Percentiles rank a stretch among this genome's conserved stretches.
These are phyloP conservation scores for Ciconia boyciana DNA, from an alignment of 2,113 vertebrate genomes.

Conservation along the genomic window DNA sequence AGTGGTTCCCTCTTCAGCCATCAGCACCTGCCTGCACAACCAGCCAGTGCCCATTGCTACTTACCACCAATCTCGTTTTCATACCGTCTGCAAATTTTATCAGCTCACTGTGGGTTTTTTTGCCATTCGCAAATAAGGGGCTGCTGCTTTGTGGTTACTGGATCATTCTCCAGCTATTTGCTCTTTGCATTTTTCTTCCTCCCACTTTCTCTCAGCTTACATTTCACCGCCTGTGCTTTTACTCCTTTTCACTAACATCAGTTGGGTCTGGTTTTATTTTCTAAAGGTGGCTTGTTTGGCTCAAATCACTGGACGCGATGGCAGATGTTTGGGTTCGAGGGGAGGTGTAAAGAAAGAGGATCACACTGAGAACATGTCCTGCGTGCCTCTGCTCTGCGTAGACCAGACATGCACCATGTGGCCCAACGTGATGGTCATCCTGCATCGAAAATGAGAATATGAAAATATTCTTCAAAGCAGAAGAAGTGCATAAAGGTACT, in stretches of 20 bases:
- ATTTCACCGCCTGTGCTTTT: neutral
- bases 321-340: neutral
- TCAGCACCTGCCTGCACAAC: neutral
- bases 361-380: neutral
- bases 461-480: neutral
- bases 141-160: neutral
- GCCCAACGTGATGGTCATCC: accelerated
- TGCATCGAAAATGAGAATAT: neutral
- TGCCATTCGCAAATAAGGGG: neutral
- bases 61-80: neutral
- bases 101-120: neutral
- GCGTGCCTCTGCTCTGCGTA: neutral
- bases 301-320: neutral
- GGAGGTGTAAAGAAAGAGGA: neutral
- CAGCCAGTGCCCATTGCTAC: neutral
- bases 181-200: slow-evolving; percentile 16
- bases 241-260: neutral
- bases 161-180: slow-evolving; percentile 11
- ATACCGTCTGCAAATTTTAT: neutral
- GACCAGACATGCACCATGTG: neutral
- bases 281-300: neutral
- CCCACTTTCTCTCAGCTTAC: slow-evolving; percentile 37
- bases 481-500: neutral
- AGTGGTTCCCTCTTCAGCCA: neutral
- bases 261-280: neutral